Evolutionary conservation across 2,797 vertebrate genomes (phyloP).

Genomic region (Myoxocephalus aenaeus): DNA sequence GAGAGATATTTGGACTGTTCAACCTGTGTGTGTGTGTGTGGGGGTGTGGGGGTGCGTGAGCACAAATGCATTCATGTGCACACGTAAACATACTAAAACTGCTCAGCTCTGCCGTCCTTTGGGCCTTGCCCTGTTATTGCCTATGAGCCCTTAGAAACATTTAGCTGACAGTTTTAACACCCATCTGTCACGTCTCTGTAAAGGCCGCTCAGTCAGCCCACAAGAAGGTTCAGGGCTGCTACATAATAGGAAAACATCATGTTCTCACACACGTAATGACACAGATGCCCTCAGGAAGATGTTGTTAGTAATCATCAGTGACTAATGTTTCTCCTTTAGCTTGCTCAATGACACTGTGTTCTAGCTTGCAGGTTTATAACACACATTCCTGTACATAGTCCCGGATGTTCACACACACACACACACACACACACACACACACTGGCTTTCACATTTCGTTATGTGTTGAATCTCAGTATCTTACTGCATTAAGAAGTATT

Average conservation of each 20-base stretch:
- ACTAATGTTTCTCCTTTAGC: constrained; percentile 62
- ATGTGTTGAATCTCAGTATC: neutral
- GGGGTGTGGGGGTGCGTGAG: neutral
- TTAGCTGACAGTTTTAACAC: constrained; percentile 62
- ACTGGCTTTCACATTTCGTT: neutral
- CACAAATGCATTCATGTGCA: constrained; percentile 14
- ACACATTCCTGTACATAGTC: constrained; percentile 2
- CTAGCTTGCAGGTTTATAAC: constrained; percentile 15
- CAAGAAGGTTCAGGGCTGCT: constrained; percentile 28
- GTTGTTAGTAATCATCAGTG: constrained; percentile 64
- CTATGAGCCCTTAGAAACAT: constrained; percentile 56
- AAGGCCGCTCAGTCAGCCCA: constrained; percentile 45
- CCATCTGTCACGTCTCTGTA: constrained; percentile 55
- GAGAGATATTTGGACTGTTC: constrained; percentile 54
- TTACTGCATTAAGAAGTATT: neutral
- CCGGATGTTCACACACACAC: neutral
- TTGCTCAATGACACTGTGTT: constrained; percentile 39
- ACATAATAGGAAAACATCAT: constrained; percentile 39
- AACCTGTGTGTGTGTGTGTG: constrained; percentile 1
- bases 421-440: neutral
- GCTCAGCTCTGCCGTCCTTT: constrained; percentile 10
- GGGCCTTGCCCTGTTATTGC: constrained; percentile 54
- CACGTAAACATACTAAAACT: constrained; percentile 25
- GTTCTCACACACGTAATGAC: constrained; percentile 43
- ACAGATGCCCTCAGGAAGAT: constrained; percentile 55